These are phyloP conservation scores for Dugesia japonica DNA, from an alignment of 2,888 invertebrate genomes.

Conservation along the genomic window DNA sequence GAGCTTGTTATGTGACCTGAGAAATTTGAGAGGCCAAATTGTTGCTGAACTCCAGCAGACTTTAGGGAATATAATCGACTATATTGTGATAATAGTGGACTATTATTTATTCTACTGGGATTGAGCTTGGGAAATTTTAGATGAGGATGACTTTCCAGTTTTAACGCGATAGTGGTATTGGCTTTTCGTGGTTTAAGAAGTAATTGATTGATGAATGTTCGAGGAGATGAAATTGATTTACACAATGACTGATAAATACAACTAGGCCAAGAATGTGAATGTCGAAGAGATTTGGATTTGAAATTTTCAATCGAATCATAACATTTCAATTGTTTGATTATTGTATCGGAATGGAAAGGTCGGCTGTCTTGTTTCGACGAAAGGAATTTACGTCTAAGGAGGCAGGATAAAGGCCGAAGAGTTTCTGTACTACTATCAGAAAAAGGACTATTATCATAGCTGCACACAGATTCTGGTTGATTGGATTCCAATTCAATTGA, in stretches of 20 bases:
- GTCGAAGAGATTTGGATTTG: neutral
- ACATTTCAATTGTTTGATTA: neutral
- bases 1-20: neutral
- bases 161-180: neutral
- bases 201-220: neutral
- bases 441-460: neutral
- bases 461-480: neutral
- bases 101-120: neutral
- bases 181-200: neutral
- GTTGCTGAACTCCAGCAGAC: neutral
- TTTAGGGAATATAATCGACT: neutral
- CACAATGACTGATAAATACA: neutral
- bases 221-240: neutral
- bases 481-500: neutral
- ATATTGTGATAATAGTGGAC: neutral
- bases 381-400: neutral
- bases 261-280: neutral
- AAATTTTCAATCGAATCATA: neutral
- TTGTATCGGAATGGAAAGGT: neutral
- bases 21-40: conserved; percentile 6
- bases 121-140: neutral
- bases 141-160: neutral
- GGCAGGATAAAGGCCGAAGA: neutral
- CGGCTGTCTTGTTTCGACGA: neutral
- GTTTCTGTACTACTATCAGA: conserved; percentile 7